Evolutionary conservation across 2,888 invertebrate species (phyloP).

Genomic region (Andrena marginata): DNA sequence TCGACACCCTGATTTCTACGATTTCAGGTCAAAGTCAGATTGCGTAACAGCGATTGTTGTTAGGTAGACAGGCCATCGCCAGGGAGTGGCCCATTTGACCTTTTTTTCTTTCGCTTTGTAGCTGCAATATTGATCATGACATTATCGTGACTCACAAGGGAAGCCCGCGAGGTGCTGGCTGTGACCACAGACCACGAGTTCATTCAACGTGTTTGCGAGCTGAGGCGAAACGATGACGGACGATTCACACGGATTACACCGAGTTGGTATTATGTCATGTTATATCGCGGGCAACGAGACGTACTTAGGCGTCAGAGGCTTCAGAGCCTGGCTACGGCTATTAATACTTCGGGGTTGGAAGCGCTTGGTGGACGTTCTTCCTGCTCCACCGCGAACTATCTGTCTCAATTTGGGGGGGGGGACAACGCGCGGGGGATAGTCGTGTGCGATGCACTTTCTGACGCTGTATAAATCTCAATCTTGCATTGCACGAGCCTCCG

Average conservation of each 20-base stretch:
- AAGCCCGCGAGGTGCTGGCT: conserved; percentile 9
- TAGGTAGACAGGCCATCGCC: background rate
- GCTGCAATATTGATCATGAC: conserved; percentile 32
- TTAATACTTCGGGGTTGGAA: background rate
- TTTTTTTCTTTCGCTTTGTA: conserved; percentile 6
- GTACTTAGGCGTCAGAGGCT: conserved; percentile 9
- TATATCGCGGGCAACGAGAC: background rate
- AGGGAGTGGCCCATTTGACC: conserved; percentile 11
- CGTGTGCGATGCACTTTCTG: background rate
- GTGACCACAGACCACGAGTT: background rate
- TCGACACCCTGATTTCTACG: background rate
- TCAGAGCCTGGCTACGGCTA: background rate
- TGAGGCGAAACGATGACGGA: conserved; percentile 8
- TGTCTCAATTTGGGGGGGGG: background rate
- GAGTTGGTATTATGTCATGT: conserved; percentile 2
- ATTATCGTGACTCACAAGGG: conserved; percentile 20
- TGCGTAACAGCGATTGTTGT: background rate
- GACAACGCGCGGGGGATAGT: background rate
- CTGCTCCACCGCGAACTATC: background rate
- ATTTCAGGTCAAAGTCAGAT: conserved; percentile 22
- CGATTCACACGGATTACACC: conserved; percentile 6
- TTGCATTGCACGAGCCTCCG: too few species aligned
- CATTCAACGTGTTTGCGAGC: conserved; percentile 37
- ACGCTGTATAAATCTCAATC: too few species aligned
- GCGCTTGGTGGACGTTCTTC: background rate